Conservation (phyloP, 2,797 vertebrate species). For the Denticeps clupeoides region DNA sequence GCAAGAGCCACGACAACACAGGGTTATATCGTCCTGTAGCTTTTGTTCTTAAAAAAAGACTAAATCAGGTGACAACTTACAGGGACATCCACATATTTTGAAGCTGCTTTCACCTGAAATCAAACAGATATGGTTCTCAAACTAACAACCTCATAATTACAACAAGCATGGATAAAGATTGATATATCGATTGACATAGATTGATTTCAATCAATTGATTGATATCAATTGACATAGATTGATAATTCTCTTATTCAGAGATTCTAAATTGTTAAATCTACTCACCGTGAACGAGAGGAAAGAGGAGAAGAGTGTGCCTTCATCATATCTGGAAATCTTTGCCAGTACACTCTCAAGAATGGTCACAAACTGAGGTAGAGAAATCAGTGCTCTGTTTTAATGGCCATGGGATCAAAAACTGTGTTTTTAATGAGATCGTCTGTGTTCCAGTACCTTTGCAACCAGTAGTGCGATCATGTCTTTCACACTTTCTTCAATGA, state of each 20-base stretch:
- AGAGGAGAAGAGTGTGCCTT: slow-evolving; percentile 97
- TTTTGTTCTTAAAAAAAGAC: background rate
- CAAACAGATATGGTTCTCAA: slow-evolving; percentile 30
- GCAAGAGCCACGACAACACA: slow-evolving; percentile 31
- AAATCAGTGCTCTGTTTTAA: too few relatives aligned
- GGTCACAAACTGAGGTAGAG: slow-evolving; percentile 85
- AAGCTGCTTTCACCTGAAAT: slow-evolving; percentile 95
- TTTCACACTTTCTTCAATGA: slow-evolving; percentile 98
- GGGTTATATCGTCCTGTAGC: background rate
- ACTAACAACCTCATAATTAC: background rate
- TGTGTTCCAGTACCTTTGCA: slow-evolving; percentile 90
- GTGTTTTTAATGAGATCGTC: background rate
- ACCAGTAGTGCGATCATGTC: slow-evolving; percentile 98
- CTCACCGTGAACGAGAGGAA: slow-evolving; percentile 98
- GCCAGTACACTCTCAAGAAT: slow-evolving; percentile 94
- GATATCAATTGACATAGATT: too few relatives aligned
- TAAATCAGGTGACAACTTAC: slow-evolving; percentile 65
- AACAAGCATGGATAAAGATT: background rate
- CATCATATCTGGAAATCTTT: slow-evolving; percentile 97
- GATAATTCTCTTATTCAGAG: too few relatives aligned
- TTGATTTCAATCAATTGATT: too few relatives aligned
- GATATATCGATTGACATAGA: too few relatives aligned
- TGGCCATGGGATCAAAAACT: background rate
- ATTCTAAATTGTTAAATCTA: too few relatives aligned
- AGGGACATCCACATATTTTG: slow-evolving; percentile 98